Evolutionary conservation across 2,113 vertebrate genomes (phyloP), one percentile per base, ranked within the genome.

Genomic region (Xiphophorus maculatus): DNA sequence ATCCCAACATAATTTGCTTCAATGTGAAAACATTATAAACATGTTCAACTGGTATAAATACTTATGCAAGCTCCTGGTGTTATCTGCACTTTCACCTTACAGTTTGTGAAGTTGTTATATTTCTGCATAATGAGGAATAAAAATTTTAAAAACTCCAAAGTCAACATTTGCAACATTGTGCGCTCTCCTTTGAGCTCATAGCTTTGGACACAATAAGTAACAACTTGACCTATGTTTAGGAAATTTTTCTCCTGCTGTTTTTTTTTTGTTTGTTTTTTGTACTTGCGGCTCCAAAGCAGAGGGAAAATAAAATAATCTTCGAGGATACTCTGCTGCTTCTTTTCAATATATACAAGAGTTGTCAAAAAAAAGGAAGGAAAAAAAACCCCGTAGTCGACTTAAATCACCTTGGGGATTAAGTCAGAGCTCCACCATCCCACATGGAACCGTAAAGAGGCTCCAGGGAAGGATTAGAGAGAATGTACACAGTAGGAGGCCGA

Each of bases 351-450:
- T 72, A 74, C 84, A 71, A 82, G 35, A 79, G 73, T 75, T 87
- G 85, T 85, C 82, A 90, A 73, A 79, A 71, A 82, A 37, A 37
- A 35, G 2, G 10, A 10, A 35, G 10, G 2, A 37, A 37, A 37
- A 3, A 33, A 32, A 32, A 28, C 1, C 1, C 1, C 32, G 64
- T 76, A 54, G 66, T 88, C 81, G 79, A 83, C 86, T 86, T 83
- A 81, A 84, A 87, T 79, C 83, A 92, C 82, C 82, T 88, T 83
- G 69, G 83, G 83, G 90, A 92, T 92, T 84, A 90, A 90, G 72
- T 51, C 63, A 68, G 76, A 76, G 78, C 80, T 72, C 79, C 76
- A 58, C 51, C 73, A 68, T 84, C 84, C 88, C 81, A 81, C 91
- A 88, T 77, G 78, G 79, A 83, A 84, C 73, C 84, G 80, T 83